Conservation (phyloP, 64 coral and sea anemone species). For the Pachyseris speciosa region DNA sequence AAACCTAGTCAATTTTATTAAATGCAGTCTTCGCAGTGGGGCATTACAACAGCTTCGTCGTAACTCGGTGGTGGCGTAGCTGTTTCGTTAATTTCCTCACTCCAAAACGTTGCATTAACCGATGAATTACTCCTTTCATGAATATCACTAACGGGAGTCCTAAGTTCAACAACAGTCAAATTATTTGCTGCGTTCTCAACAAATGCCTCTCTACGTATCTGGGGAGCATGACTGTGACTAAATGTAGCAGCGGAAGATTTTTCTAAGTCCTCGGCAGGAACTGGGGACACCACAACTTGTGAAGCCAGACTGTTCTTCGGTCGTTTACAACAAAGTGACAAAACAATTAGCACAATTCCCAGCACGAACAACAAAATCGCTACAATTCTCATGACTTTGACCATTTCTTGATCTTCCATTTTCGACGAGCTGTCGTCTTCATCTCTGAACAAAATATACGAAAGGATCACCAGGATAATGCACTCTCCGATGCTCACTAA, state of each 20-base stretch:
- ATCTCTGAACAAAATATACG: slow-evolving; percentile 67
- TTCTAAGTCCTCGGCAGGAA: slow-evolving; percentile 12
- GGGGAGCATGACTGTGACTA: not conserved
- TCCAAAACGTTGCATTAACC: slow-evolving; percentile 16
- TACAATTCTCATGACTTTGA: slow-evolving; percentile 47
- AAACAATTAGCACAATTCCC: slow-evolving; percentile 56
- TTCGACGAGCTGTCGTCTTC: slow-evolving; percentile 2
- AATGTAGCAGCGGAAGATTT: slow-evolving; percentile 15
- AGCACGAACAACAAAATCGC: slow-evolving; percentile 52
- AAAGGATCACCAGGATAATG: slow-evolving; percentile 39
- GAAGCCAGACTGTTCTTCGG: slow-evolving; percentile 5
- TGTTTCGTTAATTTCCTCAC: not conserved
- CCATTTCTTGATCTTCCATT: not conserved
- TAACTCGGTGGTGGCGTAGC: slow-evolving; percentile 24
- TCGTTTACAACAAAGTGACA: slow-evolving; percentile 56
- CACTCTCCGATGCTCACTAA: slow-evolving; percentile 55
- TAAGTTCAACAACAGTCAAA: not conserved
- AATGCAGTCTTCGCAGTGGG: too few species aligned
- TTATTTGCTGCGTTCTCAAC: not conserved
- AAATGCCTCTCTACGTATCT: slow-evolving; percentile 22
- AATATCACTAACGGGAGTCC: not conserved
- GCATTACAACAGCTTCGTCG: slow-evolving; percentile 38
- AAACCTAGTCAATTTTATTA: too few species aligned
- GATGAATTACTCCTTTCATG: not conserved
- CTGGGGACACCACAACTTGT: not conserved